Percentiles rank a stretch among this genome's conserved stretches.
Conservation (phyloP, 2,113 vertebrate species). For the Cathartes aura region DNA sequence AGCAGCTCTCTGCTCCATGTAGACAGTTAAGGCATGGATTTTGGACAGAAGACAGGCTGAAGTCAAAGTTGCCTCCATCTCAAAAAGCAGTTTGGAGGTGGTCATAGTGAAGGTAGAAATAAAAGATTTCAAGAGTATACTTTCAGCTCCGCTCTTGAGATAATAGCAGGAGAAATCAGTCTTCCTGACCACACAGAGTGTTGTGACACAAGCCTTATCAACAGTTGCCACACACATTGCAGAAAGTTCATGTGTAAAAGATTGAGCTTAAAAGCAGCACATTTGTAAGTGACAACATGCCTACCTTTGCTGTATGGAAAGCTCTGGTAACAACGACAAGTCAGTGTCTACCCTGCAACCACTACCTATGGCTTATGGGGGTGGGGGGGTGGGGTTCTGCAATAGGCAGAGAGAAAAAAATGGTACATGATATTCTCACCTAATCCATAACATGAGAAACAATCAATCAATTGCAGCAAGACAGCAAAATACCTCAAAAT, state of each 20-base stretch:
- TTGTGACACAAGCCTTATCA: background rate
- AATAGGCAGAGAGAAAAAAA: background rate
- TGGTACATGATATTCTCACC: fast-evolving
- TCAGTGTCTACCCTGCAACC: background rate
- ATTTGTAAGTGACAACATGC: background rate
- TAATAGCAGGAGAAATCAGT: background rate
- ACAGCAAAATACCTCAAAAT: background rate
- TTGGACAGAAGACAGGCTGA: background rate
- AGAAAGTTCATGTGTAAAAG: background rate
- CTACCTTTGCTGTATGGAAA: background rate
- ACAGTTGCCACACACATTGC: background rate
- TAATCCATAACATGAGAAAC: background rate
- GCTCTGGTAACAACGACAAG: background rate
- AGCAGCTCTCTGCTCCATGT: background rate
- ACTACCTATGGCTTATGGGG: background rate
- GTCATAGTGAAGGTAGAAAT: background rate
- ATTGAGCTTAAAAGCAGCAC: background rate
- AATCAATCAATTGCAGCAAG: background rate
- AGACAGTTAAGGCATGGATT: background rate
- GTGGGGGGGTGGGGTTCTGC: background rate
- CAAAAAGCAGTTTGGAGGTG: background rate
- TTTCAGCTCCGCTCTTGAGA: background rate
- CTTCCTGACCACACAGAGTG: background rate
- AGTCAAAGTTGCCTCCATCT: background rate
- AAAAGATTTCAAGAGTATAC: background rate